Percentiles rank a stretch among this genome's conserved stretches.
phyloP scores from a whole-genome alignment of 2,797 vertebrate genomes.

The Carapus acus region DNA sequence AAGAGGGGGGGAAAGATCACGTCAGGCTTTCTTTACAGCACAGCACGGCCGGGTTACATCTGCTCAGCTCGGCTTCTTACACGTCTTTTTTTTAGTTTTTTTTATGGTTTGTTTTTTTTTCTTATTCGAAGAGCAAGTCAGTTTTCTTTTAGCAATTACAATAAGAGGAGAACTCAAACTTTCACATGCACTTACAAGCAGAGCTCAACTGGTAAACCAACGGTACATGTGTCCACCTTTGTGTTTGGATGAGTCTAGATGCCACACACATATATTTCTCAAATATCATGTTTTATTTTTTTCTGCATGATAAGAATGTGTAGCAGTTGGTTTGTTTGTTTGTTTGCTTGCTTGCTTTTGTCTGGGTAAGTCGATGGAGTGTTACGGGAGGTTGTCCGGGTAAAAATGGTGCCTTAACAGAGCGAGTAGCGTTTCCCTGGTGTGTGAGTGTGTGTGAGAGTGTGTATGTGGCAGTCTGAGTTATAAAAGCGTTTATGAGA shows the following conservation, averaged over 20 bases:
- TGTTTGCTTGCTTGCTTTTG: slow-evolving; percentile 27
- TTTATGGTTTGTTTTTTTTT: no score
- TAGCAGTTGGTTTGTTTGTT: no score
- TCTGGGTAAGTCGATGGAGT: slow-evolving; percentile 30
- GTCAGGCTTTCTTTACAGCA: slow-evolving; percentile 72
- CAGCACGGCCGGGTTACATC: slow-evolving; percentile 69
- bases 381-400: slow-evolving; percentile 44
- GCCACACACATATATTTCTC: slow-evolving; percentile 19
- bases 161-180: slow-evolving; percentile 72
- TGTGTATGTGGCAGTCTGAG: slow-evolving; percentile 69
- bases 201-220: slow-evolving; percentile 72
- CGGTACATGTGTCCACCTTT: slow-evolving; percentile 38
- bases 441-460: no score
- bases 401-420: slow-evolving; percentile 58
- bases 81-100: no score
- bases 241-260: slow-evolving; percentile 39
- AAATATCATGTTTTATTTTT: slow-evolving; percentile 15
- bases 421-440: slow-evolving; percentile 49
- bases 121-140: slow-evolving; percentile 44
- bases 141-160: slow-evolving; percentile 74
- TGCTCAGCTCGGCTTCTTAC: slow-evolving; percentile 69
- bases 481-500: slow-evolving; percentile 29
- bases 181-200: slow-evolving; percentile 88
- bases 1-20: slow-evolving; percentile 51
- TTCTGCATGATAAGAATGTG: slow-evolving; percentile 52